Conservation (phyloP, 2,113 vertebrate genomes). For the Sigmodon hispidus region DNA sequence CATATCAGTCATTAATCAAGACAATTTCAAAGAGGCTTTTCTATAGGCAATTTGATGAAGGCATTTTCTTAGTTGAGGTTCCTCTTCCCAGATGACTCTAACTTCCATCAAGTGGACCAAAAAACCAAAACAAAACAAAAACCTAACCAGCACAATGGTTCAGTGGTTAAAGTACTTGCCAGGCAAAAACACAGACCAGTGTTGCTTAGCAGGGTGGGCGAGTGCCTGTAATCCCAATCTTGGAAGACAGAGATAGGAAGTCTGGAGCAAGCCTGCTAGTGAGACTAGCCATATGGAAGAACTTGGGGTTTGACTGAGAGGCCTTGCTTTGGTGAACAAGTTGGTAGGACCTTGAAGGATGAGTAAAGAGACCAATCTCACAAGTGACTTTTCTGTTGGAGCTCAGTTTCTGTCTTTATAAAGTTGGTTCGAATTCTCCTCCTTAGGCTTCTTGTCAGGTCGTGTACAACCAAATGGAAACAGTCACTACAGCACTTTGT, state of each 20-base stretch:
- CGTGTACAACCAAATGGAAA: neutral
- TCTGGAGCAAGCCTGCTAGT: neutral
- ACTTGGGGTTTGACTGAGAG: neutral
- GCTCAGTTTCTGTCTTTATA: neutral
- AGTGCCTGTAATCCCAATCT: neutral
- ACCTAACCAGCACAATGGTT: neutral
- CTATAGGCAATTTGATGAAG: neutral
- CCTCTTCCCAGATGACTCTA: neutral
- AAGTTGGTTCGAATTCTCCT: neutral
- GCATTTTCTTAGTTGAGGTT: neutral
- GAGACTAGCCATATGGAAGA: neutral
- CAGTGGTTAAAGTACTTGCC: neutral
- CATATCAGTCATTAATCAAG: too few relatives aligned
- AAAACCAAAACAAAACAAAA: neutral
- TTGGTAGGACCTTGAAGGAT: too few relatives aligned
- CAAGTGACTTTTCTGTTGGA: neutral
- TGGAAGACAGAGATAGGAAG: neutral
- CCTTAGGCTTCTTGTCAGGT: neutral
- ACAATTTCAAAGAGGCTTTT: too few relatives aligned
- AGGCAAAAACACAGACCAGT: neutral
- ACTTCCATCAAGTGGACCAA: neutral
- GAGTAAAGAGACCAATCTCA: neutral
- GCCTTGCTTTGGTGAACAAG: neutral
- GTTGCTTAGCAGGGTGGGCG: neutral
- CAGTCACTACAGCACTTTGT: neutral